Conservation (phyloP, 2,113 vertebrate species). For the Raja brachyura region DNA sequence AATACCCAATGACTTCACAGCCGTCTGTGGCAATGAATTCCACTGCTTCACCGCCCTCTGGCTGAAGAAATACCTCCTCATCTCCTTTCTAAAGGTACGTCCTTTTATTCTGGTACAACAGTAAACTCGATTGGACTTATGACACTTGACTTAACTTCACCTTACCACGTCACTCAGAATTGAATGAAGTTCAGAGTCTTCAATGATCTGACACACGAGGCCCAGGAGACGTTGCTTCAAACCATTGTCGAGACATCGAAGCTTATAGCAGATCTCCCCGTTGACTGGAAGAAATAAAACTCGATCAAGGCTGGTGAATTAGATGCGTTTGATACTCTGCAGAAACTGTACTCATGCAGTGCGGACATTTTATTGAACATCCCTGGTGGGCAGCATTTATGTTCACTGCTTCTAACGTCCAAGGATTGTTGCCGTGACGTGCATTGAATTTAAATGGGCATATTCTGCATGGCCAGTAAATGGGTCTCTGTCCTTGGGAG, state of each 20-base stretch:
- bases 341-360: not conserved
- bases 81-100: too few species aligned
- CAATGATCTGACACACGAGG: not conserved
- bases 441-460: not conserved
- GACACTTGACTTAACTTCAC: too few species aligned
- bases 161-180: not conserved
- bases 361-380: not conserved
- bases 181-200: not conserved
- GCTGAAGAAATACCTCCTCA: too few species aligned
- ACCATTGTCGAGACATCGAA: not conserved
- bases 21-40: too few species aligned
- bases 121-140: not conserved
- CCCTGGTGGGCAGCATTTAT: not conserved
- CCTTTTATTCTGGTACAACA: not conserved
- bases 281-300: not conserved
- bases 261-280: not conserved
- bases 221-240: not conserved
- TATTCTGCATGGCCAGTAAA: not conserved
- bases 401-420: not conserved
- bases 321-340: not conserved
- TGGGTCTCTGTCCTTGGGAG: not conserved
- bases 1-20: too few species aligned
- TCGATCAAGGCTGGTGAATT: not conserved
- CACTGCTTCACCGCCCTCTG: too few species aligned
- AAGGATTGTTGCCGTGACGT: not conserved